Evolutionary conservation across 2,113 vertebrate genomes (phyloP).

Genomic region (western clawed frog (Xenopus tropicalis)): UCB_Xtro_10.0 CM004447.2:114260501-114261000

Average conservation of each 20-base stretch:
- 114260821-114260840: constrained; percentile 10
- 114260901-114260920: constrained; percentile 49
- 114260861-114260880: constrained; percentile 46
- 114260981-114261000: constrained; percentile 45
- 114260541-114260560: too few relatives aligned
- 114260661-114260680: too few relatives aligned
- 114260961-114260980: constrained; percentile 49
- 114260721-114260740: too few relatives aligned
- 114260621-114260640: too few relatives aligned
- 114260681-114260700: too few relatives aligned
- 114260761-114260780: fast-evolving
- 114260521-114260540: too few relatives aligned
- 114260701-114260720: too few relatives aligned
- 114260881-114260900: constrained; percentile 47
- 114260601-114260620: too few relatives aligned
- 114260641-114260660: too few relatives aligned
- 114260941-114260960: constrained; percentile 50
- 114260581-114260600: too few relatives aligned
- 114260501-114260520: too few relatives aligned
- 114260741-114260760: constrained; percentile 22
- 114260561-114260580: too few relatives aligned
- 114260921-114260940: constrained; percentile 46
- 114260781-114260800: neutral
- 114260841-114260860: constrained; percentile 40
- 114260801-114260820: constrained; percentile 22